Base-by-base conservation (phyloP, 2,797 vertebrate species). In the Thunnus albacares region DNA sequence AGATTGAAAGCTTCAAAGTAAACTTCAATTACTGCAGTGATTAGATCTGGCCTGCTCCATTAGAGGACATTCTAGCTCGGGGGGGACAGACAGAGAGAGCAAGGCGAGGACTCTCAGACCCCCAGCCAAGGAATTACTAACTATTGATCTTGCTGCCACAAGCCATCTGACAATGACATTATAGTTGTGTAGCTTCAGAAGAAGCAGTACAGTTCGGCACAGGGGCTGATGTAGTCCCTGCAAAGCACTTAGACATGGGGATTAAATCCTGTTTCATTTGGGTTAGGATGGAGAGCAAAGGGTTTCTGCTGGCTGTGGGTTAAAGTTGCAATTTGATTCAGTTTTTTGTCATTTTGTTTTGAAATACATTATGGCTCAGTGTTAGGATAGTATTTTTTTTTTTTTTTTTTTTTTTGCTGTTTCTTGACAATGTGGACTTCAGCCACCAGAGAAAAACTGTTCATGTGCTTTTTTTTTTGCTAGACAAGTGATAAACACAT, bases 1-100 rank as follows among this genome's bases (percentile, higher is more conserved):
- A 93, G 95, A 95, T 95, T 94, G 94, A 96, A 94, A 94, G 94
- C 94, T 94, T 94, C 90, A 95, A 95, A 95, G 94, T 95, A 95
- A 94, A 95, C 94, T 95, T 95, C 95, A 95, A 95, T 95, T 95
- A 95, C 93, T 89, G 92, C 87, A 70, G 85, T 95, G 95, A 95
- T 96, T 95, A 95, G 94, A 96, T 96, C 95, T 95, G 92, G 92
- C 89, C 91, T 87, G 91, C 89, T 95, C 95, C 95, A 96, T 96
- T 96, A 96, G 94, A 91, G 94, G 95, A 95, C 94, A 96, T 95
- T 94, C 94, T 94, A 96, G 95, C 94, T 93, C 45, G 30, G 75
- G 80, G 84, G 76, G 84, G 80, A 62, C 79, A 76, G 80, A 87
- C 66, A 75, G 82, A 41, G 82, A 60, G 89, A 82, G 85, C 75